Evolutionary conservation across 2,797 vertebrate genomes (phyloP).

Genomic region (Cyprinodon diabolis): DNA sequence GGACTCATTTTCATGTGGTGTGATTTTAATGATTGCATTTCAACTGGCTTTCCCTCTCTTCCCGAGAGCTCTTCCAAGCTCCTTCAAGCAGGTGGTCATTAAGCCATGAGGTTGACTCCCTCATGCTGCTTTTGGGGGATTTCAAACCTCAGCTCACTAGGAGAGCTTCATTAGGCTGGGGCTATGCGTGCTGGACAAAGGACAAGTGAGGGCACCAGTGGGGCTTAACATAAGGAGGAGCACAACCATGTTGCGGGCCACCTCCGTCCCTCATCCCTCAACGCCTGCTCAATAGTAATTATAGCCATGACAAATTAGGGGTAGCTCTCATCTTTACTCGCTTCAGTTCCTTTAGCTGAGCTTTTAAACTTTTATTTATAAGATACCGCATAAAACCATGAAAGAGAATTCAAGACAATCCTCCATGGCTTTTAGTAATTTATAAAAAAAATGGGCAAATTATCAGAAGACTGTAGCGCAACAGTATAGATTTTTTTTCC

Average conservation of each 20-base stretch:
- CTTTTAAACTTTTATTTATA: constrained; percentile 83
- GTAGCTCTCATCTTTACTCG: constrained; percentile 42
- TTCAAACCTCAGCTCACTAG: constrained; percentile 62
- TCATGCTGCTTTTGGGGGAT: constrained; percentile 59
- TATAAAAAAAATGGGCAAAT: constrained; percentile 72
- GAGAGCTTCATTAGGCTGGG: constrained; percentile 78
- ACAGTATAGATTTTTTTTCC: constrained; percentile 73
- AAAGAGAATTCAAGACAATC: constrained; percentile 81
- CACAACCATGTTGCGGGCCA: constrained; percentile 54
- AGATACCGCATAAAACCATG: constrained; percentile 80
- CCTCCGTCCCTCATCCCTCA: constrained; percentile 47
- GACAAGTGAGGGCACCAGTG: constrained; percentile 59
- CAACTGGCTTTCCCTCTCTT: constrained; percentile 63
- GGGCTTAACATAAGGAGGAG: constrained; percentile 47
- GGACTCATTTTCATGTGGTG: constrained; percentile 73
- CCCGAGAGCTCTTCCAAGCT: constrained; percentile 78
- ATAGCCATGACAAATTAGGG: constrained; percentile 76
- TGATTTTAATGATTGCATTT: constrained; percentile 81
- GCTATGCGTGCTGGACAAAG: constrained; percentile 61
- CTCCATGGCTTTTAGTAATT: constrained; percentile 70
- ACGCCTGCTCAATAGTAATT: constrained; percentile 72
- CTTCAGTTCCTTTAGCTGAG: constrained; percentile 67
- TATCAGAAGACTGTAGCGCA: constrained; percentile 72
- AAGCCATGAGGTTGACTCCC: constrained; percentile 70
- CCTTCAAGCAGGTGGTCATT: constrained; percentile 80